These are phyloP conservation scores for Pandion haliaetus DNA, from an alignment of 2,113 vertebrate genomes.

Conservation along the genomic window DNA sequence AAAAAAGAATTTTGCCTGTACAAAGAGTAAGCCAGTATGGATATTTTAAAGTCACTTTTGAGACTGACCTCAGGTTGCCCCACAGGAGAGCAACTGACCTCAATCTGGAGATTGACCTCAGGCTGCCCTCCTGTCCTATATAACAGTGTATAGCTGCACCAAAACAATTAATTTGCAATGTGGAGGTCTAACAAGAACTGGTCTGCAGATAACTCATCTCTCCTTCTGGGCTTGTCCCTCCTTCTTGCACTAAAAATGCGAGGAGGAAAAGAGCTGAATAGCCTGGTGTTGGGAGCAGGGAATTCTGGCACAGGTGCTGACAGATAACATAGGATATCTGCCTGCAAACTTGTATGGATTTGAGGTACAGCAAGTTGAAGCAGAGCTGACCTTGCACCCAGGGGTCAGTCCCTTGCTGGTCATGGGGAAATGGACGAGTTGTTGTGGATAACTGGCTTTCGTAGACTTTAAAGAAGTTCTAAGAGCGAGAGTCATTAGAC, in stretches of 20 bases:
- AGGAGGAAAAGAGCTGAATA: background rate
- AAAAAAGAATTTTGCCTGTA: background rate
- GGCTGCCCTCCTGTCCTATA: background rate
- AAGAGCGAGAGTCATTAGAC: background rate
- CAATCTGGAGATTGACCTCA: slow-evolving; percentile 1
- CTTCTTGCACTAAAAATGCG: background rate
- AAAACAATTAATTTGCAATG: slow-evolving; percentile 22
- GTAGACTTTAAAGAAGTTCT: background rate
- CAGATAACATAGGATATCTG: background rate
- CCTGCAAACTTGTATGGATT: background rate
- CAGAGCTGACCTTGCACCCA: background rate
- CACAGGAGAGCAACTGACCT: background rate
- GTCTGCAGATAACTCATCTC: background rate
- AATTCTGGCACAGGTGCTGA: background rate
- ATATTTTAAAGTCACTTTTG: slow-evolving; percentile 9
- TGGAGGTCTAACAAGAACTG: background rate
- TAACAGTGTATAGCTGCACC: background rate
- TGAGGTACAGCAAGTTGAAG: background rate
- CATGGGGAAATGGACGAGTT: background rate
- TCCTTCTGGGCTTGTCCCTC: background rate
- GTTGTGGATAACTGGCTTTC: background rate
- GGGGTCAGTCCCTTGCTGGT: background rate
- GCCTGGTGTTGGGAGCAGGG: background rate
- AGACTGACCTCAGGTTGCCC: background rate
- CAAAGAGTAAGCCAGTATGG: background rate